phyloP scores from a whole-genome alignment of 1,140 invertebrate genomes.

The Conus betulinus region DNA sequence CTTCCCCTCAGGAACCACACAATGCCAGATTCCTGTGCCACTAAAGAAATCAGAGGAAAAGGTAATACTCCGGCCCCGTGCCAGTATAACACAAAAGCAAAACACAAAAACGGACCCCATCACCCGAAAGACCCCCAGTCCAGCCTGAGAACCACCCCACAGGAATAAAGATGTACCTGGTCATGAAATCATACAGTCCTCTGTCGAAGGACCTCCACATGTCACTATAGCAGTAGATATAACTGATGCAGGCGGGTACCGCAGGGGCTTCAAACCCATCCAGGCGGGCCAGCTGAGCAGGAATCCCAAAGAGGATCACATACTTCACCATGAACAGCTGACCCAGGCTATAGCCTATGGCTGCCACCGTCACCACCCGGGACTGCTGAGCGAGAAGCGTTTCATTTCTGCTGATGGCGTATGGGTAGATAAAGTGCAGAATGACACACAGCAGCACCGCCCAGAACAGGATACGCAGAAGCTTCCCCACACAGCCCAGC shows the following conservation, averaged over 20 bases:
- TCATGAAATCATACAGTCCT: constrained; percentile 50
- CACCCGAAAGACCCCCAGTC: constrained; percentile 79
- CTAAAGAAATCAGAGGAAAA: constrained; percentile 93
- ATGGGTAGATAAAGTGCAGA: constrained; percentile 88
- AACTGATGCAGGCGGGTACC: constrained; percentile 90
- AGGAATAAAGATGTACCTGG: constrained; percentile 88
- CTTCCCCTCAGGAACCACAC: constrained; percentile 74
- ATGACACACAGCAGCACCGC: constrained; percentile 82
- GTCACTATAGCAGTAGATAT: constrained; percentile 93
- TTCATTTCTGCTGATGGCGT: constrained; percentile 79
- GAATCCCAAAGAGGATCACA: constrained; percentile 89
- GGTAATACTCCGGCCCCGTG: constrained; percentile 87
- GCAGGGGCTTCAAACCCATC: constrained; percentile 87
- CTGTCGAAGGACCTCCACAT: constrained; percentile 85
- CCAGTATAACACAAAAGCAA: constrained; percentile 92
- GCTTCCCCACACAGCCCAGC: constrained; percentile 25
- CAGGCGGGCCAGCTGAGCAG: constrained; percentile 83
- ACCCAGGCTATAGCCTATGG: constrained; percentile 89
- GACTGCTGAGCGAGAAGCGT: constrained; percentile 73
- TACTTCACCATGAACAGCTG: constrained; percentile 95
- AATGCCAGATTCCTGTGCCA: constrained; percentile 83
- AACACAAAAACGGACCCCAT: constrained; percentile 86
- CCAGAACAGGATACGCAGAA: constrained; percentile 81
- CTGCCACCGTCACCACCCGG: constrained; percentile 86
- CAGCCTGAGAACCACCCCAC: constrained; percentile 77